Evolutionary conservation across 2,113 vertebrate species (phyloP).

Genomic region (Lynx canadensis): DNA sequence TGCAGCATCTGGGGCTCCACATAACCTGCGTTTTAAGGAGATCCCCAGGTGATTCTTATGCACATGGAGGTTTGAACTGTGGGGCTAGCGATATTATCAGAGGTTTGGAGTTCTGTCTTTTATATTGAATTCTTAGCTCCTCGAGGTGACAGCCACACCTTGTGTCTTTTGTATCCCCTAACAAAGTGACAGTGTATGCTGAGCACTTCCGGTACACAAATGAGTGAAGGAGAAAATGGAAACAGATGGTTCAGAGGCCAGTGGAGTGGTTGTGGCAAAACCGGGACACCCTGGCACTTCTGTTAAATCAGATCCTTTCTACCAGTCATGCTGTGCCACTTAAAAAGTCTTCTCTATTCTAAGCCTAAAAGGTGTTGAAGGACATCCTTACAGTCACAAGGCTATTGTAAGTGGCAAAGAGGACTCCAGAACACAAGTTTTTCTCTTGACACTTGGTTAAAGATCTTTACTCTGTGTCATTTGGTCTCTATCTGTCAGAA

Average conservation of each 20-base stretch:
- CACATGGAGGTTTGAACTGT: background rate
- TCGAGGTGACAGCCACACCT: background rate
- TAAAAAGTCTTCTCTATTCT: background rate
- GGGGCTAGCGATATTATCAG: background rate
- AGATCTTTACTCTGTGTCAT: conserved; percentile 46
- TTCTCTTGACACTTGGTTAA: conserved; percentile 39
- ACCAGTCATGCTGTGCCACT: background rate
- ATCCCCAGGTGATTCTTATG: background rate
- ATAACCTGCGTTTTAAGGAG: background rate
- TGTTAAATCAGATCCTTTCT: background rate
- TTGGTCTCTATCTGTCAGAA: conserved; percentile 63
- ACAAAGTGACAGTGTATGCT: background rate
- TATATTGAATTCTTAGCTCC: background rate
- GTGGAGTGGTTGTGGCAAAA: background rate
- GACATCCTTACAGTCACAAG: background rate
- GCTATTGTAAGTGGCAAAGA: conserved; percentile 51
- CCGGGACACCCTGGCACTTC: background rate
- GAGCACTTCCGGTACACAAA: background rate
- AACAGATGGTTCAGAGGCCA: background rate
- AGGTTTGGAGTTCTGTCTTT: background rate
- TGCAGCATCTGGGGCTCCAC: background rate
- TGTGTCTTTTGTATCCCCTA: background rate
- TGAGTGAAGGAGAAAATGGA: background rate
- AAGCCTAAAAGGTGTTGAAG: background rate
- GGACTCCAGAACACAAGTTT: background rate